A percentile compares a stretch with the other conserved stretches of the same genome.
Evolutionary conservation across 1,140 invertebrate species (phyloP).

Genomic region (Brachionus manjavacas): DNA sequence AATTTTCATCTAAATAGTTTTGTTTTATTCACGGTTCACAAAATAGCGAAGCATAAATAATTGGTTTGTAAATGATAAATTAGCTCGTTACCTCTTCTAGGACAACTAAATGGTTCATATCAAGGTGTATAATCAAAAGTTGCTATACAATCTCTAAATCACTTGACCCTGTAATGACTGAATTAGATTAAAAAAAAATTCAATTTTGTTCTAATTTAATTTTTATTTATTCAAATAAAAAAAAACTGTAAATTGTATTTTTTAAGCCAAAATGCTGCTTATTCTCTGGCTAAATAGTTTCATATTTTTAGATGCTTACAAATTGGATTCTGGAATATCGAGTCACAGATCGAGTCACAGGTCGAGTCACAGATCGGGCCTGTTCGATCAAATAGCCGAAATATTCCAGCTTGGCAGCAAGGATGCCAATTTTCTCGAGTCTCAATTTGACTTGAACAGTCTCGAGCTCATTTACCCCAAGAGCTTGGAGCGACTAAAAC

Average conservation of each 20-base stretch:
- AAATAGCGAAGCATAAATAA: background rate
- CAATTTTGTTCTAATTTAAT: background rate
- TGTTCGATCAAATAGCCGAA: background rate
- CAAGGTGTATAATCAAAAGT: background rate
- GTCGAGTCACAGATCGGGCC: background rate
- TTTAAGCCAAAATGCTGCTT: background rate
- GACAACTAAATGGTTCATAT: background rate
- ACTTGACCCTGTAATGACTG: background rate
- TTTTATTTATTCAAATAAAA: background rate
- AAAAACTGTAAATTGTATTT: background rate
- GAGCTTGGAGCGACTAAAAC: background rate
- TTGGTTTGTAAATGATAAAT: background rate
- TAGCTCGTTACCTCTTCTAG: background rate
- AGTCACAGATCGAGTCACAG: background rate
- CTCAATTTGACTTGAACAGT: background rate
- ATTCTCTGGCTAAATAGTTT: background rate
- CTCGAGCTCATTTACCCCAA: conserved; percentile 21
- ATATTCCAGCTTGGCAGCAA: background rate
- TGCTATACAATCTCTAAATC: background rate
- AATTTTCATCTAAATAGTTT: background rate
- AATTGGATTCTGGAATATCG: background rate
- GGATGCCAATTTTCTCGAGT: background rate
- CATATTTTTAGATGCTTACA: background rate
- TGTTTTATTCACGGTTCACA: background rate
- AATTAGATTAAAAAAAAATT: conserved; percentile 9